Base-by-base conservation (phyloP, 2,113 vertebrate genomes). In the Ochotona princeps region DNA sequence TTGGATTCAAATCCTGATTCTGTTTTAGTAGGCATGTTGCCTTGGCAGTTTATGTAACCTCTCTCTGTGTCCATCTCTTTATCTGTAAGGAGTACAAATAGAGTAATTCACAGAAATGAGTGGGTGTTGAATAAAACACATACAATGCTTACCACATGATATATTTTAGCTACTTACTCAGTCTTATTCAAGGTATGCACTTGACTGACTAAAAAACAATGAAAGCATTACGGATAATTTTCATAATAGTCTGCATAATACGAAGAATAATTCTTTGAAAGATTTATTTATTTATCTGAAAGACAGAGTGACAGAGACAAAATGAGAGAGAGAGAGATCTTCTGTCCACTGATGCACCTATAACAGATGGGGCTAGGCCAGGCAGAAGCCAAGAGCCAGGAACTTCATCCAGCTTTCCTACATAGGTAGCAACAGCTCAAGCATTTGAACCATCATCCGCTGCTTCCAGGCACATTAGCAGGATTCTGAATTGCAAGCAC, bases 171-270 rank as follows among this genome's bases (percentile, higher is more conserved):
- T 87, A 9, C 12, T 38, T 12, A 28, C 65, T 44, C n/a, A 61
- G 32, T 72, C 21, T 32, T 84, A 21, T 74, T 85, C 20, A 61
- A 83, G 21, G 57, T 15, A 44, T 78, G 85, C 60, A 69, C n/a
- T 72, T 95, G 26, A 57, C 69, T 60, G 72, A 83, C n/a, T 79
- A 74, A 91, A 91, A 87, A 93, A 94, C 83, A 70, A 84, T 74
- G 30, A 60, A 89, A 89, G 23, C 8, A 49, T 57, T 74, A 28
- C 26, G 6, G 38, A 44, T 44, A 44, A 44, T 44, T 44, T 44
- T 44, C 38, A 44, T 44, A 44, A 44, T 23, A 83, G 30, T 18
- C 54, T 66, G n/a, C 28, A 25, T 79, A 84, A 30, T 23, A 32
- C 49, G 65, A 83, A 47, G 49, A 49, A 70, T 69, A 47, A 63